Evolutionary conservation across 2,888 invertebrate species (phyloP), one percentile per base, ranked within the genome.

Genomic region (Drosophila mulleri): DNA sequence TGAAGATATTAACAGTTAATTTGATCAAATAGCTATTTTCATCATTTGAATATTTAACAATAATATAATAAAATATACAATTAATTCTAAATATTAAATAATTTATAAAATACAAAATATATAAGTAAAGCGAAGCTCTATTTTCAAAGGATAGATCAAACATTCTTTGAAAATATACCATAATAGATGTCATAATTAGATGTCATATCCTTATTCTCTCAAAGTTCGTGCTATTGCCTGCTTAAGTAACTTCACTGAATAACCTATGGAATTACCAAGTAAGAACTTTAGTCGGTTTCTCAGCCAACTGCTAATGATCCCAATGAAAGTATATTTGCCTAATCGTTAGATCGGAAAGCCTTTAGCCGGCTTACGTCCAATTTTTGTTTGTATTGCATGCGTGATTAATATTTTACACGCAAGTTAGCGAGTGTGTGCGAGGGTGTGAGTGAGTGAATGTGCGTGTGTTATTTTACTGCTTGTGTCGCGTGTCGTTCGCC

Each of bases 371-470:
- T 50, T 50, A 50, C 8, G 50, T 50, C 32, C 32, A 50, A 14
- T 35, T 35, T 20, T 50, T 14, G 18, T 35, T 50, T 35, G 50
- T 48, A 29, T 50, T 35, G 50, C 32, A 4, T 50, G 50, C 50
- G 32, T 50, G 35, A 35, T 50, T 50, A 50, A 50, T 50, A 20
- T 35, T 50, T 50, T 35, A 50, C 50, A 50, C 50, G 50, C 50
- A 20, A 1, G 18, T 20, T 18, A 18, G n/a, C 18, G 18, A 32
- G 6, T 18, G 48, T 18, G n/a, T 47, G 47, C 16, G 32, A 32
- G 11, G 32, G 16, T 29, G n/a, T 26, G 11, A 1, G 48, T 32
- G 32, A 3, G 50, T 18, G 48, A n/a, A 29, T 18, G 32, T 12
- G 32, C 12, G 50, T 50, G 50, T 35, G 14, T 20, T 12, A 50